Percentiles rank a stretch among this genome's conserved stretches.
phyloP scores from a whole-genome alignment of 2,888 invertebrate genomes.

The Ennomos quercinarius region DNA sequence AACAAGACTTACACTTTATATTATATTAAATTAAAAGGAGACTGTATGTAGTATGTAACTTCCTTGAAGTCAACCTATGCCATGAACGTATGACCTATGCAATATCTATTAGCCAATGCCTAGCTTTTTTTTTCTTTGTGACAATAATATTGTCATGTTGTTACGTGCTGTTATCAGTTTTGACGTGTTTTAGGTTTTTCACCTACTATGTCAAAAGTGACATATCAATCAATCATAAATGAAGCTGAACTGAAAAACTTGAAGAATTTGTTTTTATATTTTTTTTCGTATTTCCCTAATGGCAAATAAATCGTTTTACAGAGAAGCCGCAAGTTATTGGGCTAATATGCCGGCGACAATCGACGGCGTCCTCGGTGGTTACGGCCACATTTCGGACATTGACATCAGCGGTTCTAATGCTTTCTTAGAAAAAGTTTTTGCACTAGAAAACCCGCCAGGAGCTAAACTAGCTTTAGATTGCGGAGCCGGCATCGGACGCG shows the following conservation, averaged over 20 bases:
- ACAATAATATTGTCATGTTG: too few relatives aligned
- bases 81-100: too few relatives aligned
- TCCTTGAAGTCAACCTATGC: too few relatives aligned
- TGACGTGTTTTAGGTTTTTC: too few relatives aligned
- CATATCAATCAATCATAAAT: background rate
- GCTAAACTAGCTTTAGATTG: constrained; percentile 93
- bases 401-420: constrained; percentile 94
- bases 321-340: constrained; percentile 94
- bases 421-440: constrained; percentile 87
- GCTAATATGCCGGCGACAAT: constrained; percentile 93
- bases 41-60: too few relatives aligned
- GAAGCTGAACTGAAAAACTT: too few relatives aligned
- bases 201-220: background rate
- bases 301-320: constrained; percentile 85
- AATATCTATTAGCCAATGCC: too few relatives aligned
- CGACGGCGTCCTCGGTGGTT: constrained; percentile 98
- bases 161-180: too few relatives aligned
- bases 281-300: constrained; percentile 35
- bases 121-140: too few relatives aligned
- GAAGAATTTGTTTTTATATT: background rate
- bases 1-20: too few relatives aligned
- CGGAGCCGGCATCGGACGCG: constrained; percentile 98
- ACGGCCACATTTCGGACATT: constrained; percentile 92
- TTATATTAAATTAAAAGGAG: too few relatives aligned
- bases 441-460: constrained; percentile 79